phyloP scores from a whole-genome alignment of 1,140 invertebrate species.

The Marisa cornuarietis region DNA sequence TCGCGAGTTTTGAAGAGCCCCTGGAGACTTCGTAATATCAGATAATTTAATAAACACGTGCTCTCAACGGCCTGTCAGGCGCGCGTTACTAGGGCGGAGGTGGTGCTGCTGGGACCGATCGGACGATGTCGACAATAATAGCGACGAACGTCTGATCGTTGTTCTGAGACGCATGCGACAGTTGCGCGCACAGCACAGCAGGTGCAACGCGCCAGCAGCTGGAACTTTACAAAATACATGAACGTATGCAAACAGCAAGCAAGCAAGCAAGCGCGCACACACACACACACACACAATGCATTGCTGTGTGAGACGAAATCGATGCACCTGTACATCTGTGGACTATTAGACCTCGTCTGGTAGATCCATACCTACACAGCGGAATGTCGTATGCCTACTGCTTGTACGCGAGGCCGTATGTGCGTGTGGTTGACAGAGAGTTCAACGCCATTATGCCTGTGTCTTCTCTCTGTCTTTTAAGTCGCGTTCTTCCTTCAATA shows the following conservation, averaged over 20 bases:
- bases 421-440: not conserved
- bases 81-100: no score
- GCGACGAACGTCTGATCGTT: no score
- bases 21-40: no score
- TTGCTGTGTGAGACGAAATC: not conserved
- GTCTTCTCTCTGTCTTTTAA: not conserved
- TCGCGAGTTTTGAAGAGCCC: no score
- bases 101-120: no score
- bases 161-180: no score
- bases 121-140: no score
- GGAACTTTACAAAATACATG: not conserved
- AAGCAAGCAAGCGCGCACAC: not conserved
- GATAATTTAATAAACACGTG: no score
- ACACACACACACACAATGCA: conserved; percentile 2
- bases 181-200: no score
- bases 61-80: no score
- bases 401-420: not conserved
- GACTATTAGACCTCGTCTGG: no score
- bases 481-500: not conserved
- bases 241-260: not conserved
- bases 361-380: not conserved
- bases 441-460: not conserved
- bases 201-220: no score
- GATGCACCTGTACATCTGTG: not conserved
- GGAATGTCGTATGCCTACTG: not conserved